Evolutionary conservation across 2,888 invertebrate genomes (phyloP).

Genomic region (Mythimna vitellina): DNA sequence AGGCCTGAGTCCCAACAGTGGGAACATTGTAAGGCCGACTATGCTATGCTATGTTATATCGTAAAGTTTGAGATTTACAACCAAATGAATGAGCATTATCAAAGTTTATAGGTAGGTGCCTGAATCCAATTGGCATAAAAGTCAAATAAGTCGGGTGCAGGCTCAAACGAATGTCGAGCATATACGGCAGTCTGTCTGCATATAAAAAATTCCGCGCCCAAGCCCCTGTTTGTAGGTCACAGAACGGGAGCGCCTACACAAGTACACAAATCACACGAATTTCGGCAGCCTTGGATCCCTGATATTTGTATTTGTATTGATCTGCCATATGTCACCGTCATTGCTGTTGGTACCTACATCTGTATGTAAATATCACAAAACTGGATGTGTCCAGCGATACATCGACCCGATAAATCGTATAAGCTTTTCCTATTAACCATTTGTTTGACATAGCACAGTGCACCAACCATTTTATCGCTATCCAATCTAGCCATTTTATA

Average conservation of each 20-base stretch:
- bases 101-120: background rate
- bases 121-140: slow-evolving; percentile 36
- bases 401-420: slow-evolving; percentile 27
- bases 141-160: slow-evolving; percentile 37
- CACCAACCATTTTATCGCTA: slow-evolving; percentile 41
- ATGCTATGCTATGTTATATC: too few species aligned
- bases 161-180: slow-evolving; percentile 60
- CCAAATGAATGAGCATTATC: background rate
- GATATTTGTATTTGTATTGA: slow-evolving; percentile 74
- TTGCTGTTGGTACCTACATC: slow-evolving; percentile 33
- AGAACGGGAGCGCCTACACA: slow-evolving; percentile 62
- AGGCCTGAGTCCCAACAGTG: too few species aligned
- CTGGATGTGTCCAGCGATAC: slow-evolving; percentile 43
- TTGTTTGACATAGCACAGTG: slow-evolving; percentile 28
- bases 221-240: slow-evolving; percentile 71
- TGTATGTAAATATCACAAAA: slow-evolving; percentile 41
- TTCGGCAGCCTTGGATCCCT: slow-evolving; percentile 62
- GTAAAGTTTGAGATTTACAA: background rate
- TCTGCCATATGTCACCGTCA: slow-evolving; percentile 67
- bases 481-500: slow-evolving; percentile 55
- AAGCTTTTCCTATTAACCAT: slow-evolving; percentile 36
- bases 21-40: too few species aligned
- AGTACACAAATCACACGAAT: slow-evolving; percentile 74
- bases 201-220: slow-evolving; percentile 73
- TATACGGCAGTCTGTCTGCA: slow-evolving; percentile 62